These are phyloP conservation scores for Andrena dorsata DNA, from an alignment of 2,888 invertebrate species.

Conservation along the genomic window DNA sequence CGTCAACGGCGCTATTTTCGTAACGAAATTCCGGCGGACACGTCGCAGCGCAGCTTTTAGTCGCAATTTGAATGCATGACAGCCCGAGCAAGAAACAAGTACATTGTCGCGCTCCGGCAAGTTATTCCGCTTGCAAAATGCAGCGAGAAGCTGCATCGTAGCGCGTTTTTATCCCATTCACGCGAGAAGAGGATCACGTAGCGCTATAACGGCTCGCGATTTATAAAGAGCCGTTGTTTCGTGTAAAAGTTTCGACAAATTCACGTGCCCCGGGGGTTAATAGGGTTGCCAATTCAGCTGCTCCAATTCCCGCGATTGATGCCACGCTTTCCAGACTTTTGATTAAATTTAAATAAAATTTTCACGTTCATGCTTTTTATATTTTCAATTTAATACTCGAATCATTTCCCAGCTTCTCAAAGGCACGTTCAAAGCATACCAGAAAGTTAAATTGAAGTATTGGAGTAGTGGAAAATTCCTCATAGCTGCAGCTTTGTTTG, in stretches of 20 bases:
- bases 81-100: neutral
- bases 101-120: neutral
- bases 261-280: neutral
- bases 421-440: too few relatives aligned
- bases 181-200: neutral
- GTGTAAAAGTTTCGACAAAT: neutral
- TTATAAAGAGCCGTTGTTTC: neutral
- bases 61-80: slow-evolving; percentile 7
- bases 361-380: neutral
- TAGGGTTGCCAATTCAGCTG: neutral
- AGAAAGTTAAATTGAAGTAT: too few relatives aligned
- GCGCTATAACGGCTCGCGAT: neutral
- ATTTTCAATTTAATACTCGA: neutral
- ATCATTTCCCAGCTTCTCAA: too few relatives aligned
- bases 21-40: neutral
- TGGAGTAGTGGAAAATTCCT: too few relatives aligned
- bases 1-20: neutral
- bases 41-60: neutral
- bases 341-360: neutral
- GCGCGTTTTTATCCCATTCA: slow-evolving; percentile 5
- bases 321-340: neutral
- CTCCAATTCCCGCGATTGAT: neutral
- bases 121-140: slow-evolving; percentile 13
- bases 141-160: neutral
- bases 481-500: too few relatives aligned